Conservation (phyloP, 2,888 invertebrate species). For the Andrena bicolor region DNA sequence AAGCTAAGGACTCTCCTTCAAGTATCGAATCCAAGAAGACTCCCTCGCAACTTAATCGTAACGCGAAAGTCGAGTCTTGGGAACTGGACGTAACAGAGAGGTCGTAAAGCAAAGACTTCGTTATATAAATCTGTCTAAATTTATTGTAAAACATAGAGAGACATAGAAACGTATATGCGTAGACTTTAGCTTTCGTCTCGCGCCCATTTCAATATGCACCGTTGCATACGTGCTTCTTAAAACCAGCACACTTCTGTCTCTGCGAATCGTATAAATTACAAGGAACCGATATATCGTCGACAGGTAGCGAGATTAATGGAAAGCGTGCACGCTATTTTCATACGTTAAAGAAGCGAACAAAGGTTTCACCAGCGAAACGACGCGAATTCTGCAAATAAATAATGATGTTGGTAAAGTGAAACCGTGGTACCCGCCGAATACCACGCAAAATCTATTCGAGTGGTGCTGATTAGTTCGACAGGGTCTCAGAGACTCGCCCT, state of each 20-base stretch:
- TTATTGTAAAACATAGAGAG: constrained; percentile 67
- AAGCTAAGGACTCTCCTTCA: not conserved
- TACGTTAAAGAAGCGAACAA: constrained; percentile 26
- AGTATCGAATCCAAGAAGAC: not conserved
- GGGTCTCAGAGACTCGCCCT: not conserved
- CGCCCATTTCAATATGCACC: constrained; percentile 23
- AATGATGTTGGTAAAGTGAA: constrained; percentile 10
- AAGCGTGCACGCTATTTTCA: constrained; percentile 38
- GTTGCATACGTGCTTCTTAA: constrained; percentile 18
- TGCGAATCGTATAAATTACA: constrained; percentile 1
- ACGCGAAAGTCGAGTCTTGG: constrained; percentile 17
- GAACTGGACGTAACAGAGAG: constrained; percentile 45
- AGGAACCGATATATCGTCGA: constrained; percentile 2
- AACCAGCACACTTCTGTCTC: constrained; percentile 4
- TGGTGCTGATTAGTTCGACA: not conserved
- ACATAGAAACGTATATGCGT: constrained; percentile 51
- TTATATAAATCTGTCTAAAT: constrained; percentile 62
- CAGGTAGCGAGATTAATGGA: constrained; percentile 15
- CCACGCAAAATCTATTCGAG: constrained; percentile 15
- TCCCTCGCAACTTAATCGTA: not conserved
- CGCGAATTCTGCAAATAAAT: constrained; percentile 30
- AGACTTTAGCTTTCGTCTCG: constrained; percentile 15
- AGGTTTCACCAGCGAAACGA: constrained; percentile 9
- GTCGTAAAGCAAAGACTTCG: constrained; percentile 44
- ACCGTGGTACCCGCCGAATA: not conserved